Conservation (phyloP, 37 sponge, comb jelly and placozoan species). For the Axinella damicornis region DNA sequence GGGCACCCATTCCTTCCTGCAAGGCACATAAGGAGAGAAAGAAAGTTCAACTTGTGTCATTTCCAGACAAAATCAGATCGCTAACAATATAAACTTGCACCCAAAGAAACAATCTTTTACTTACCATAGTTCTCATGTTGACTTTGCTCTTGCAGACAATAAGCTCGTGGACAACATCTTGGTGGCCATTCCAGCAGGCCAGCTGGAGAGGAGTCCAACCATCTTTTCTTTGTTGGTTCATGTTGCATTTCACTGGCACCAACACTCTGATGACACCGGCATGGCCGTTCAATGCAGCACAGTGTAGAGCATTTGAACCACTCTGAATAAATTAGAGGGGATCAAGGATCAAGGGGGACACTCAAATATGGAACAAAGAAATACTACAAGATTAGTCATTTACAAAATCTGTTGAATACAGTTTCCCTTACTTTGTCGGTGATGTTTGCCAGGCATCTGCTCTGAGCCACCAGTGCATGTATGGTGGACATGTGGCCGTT, state of each 20-base stretch:
- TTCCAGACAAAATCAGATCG: too few species aligned
- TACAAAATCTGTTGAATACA: not conserved
- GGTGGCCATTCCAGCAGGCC: conserved; percentile 68
- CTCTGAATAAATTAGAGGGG: conserved; percentile 15
- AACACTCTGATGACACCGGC: conserved; percentile 53
- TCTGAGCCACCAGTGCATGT: conserved; percentile 39
- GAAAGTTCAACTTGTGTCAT: too few species aligned
- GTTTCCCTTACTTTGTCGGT: conserved; percentile 24
- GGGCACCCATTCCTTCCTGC: conserved; percentile 33
- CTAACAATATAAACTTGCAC: too few species aligned
- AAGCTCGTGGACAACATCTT: conserved; percentile 66
- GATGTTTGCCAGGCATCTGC: conserved; percentile 36
- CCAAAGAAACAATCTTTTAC: too few species aligned
- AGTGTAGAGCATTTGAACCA: conserved; percentile 75
- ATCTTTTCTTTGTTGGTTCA: conserved; percentile 63
- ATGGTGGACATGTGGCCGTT: conserved; percentile 58
- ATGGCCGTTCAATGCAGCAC: conserved; percentile 78
- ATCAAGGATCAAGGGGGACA: too few species aligned
- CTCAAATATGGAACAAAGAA: too few species aligned
- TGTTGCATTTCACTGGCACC: conserved; percentile 45
- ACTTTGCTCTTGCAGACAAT: conserved; percentile 50
- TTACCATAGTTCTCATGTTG: conserved; percentile 24
- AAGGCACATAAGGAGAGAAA: too few species aligned
- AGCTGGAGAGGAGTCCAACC: conserved; percentile 79
- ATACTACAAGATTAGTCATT: too few species aligned